Percentiles rank a stretch among this genome's conserved stretches.
Conservation (phyloP, 1,140 invertebrate genomes). For the Chrysopa pallens region DNA sequence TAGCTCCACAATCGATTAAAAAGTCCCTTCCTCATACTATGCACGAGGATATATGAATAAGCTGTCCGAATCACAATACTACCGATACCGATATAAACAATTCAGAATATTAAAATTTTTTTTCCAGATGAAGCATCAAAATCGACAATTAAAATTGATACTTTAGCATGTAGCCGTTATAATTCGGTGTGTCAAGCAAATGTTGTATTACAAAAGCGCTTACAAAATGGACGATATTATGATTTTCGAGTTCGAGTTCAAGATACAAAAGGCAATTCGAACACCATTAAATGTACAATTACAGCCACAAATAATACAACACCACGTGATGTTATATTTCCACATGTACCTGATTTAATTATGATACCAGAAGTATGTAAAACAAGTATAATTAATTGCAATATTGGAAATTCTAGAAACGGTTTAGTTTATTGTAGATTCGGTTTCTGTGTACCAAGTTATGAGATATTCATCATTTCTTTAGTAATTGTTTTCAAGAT, state of each 20-base stretch:
- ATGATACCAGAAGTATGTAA: constrained; percentile 55
- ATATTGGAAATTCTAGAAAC: no score
- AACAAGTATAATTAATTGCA: no score
- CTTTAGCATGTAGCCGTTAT: constrained; percentile 61
- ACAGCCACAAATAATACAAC: constrained; percentile 65
- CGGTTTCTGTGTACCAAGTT: no score
- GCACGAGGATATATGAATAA: no score
- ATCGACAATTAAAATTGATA: constrained; percentile 52
- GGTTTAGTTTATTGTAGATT: no score
- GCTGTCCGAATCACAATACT: no score
- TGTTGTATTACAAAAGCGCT: constrained; percentile 49
- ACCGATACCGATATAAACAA: no score
- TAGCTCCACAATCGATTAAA: no score
- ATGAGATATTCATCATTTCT: no score
- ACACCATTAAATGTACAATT: constrained; percentile 60
- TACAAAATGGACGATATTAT: constrained; percentile 60
- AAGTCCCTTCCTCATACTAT: no score
- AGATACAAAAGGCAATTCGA: constrained; percentile 58
- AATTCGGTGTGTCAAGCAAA: constrained; percentile 72
- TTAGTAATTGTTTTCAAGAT: no score
- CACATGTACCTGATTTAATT: constrained; percentile 62
- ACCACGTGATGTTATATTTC: constrained; percentile 59
- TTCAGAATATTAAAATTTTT: not conserved
- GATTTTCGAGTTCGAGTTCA: constrained; percentile 60
- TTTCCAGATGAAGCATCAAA: constrained; percentile 37